Percentiles rank a stretch among this genome's conserved stretches.
Evolutionary conservation across 2,797 vertebrate species (phyloP).

Genomic region (Perodicticus potto): DNA sequence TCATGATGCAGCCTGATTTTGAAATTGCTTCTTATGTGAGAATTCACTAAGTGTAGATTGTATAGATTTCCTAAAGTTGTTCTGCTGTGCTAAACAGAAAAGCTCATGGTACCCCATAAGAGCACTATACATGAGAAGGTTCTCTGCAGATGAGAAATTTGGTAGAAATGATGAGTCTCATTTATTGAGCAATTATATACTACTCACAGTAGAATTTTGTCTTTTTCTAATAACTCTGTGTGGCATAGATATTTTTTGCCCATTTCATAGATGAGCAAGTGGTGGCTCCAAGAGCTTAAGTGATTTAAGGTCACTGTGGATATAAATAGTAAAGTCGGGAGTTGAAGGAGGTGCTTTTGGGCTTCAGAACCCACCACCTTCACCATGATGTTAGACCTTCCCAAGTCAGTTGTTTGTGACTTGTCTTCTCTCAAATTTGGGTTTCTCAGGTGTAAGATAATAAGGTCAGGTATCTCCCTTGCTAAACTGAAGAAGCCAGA

Average conservation of each 20-base stretch:
- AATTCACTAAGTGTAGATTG: neutral
- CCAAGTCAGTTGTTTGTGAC: neutral
- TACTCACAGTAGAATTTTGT: neutral
- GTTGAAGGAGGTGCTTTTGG: neutral
- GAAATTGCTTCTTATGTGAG: constrained; percentile 12
- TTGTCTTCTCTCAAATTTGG: neutral
- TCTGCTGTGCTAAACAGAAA: neutral
- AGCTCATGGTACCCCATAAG: neutral
- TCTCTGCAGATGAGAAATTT: neutral
- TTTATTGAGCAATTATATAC: neutral
- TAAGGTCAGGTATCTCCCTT: neutral
- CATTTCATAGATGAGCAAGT: neutral
- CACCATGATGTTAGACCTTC: neutral
- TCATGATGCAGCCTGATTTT: constrained; percentile 20
- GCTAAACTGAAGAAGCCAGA: neutral
- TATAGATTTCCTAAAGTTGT: neutral
- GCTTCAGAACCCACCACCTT: neutral
- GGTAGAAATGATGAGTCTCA: neutral
- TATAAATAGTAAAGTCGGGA: neutral
- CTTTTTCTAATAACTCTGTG: neutral
- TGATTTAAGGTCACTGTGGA: neutral
- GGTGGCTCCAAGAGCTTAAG: neutral
- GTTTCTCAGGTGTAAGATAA: neutral
- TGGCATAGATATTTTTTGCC: neutral
- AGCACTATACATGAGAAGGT: neutral